Conservation (phyloP, 1,140 invertebrate species). For the Lordiphosa collinella region DNA sequence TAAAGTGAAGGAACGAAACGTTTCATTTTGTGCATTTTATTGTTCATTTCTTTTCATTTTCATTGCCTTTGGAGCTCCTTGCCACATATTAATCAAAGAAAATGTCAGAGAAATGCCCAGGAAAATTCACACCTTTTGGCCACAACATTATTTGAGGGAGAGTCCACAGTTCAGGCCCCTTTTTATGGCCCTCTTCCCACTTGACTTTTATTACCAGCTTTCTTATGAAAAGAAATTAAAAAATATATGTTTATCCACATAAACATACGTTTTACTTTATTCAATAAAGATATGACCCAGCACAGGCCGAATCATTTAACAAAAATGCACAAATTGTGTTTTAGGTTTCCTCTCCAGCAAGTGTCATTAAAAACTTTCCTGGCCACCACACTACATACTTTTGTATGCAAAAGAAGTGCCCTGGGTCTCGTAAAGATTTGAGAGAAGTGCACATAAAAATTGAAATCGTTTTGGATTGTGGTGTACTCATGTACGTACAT, state of each 20-base stretch:
- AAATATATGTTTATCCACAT: constrained; percentile 48
- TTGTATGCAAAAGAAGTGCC: constrained; percentile 68
- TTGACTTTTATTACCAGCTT: constrained; percentile 65
- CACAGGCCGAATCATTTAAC: constrained; percentile 51
- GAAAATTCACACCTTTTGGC: constrained; percentile 72
- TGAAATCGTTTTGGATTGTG: constrained; percentile 48
- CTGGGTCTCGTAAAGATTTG: constrained; percentile 52
- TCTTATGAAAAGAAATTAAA: constrained; percentile 69
- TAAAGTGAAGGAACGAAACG: constrained; percentile 42
- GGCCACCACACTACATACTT: constrained; percentile 15
- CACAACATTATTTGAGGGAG: constrained; percentile 41
- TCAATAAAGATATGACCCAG: constrained; percentile 67
- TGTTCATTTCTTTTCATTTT: constrained; percentile 53
- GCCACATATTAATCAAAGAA: constrained; percentile 42
- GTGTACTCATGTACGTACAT: constrained; percentile 31
- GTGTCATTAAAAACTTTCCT: constrained; percentile 60
- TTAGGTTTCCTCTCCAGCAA: constrained; percentile 37
- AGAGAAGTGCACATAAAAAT: constrained; percentile 65
- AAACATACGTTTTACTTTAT: constrained; percentile 38
- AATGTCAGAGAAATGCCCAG: constrained; percentile 35
- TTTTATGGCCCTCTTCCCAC: constrained; percentile 47
- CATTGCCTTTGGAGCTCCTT: constrained; percentile 32
- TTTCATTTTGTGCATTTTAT: constrained; percentile 68
- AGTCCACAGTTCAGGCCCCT: constrained; percentile 1
- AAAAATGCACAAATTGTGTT: constrained; percentile 67